Evolutionary conservation across 2,113 vertebrate species (phyloP), one percentile per base, ranked within the genome.

Genomic region (Petromus typicus): DNA sequence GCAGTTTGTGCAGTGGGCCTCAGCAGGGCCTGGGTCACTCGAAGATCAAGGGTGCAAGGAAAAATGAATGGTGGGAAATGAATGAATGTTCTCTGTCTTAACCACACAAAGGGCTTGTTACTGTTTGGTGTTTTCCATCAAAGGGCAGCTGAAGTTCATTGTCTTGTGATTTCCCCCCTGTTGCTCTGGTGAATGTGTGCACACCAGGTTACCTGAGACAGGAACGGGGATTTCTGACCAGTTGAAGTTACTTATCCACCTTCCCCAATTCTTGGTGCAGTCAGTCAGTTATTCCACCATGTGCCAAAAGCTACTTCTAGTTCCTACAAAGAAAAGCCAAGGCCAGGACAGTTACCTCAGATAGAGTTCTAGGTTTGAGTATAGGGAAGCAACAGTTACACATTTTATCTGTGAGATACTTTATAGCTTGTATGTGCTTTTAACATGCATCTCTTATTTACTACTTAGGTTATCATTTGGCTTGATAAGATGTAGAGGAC

Each of bases 61-160:
- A 82, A 94, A 51, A 93, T 86, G 84, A 22, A 93, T 94, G 94
- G 83, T 96, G 94, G 97, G 66, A 97, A 97, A 96, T 86, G 79
- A 97, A 97, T 63, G 75, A 79, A 84, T 85, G 91, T 96, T 98
- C 97, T 97, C 97, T 97, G 98, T 97, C 96, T 96, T 94, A 95
- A 85, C 94, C 94, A 97, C 97, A 94, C 91, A 94, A 97, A 98
- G 95, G 97, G 95, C 86, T 82, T 88, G 86, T 89, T 93, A 73
- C 90, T 63, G 97, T 97, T 93, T 64, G 95, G 87, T 89, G 89
- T 82, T 56, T 13, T 97, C 97, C 98, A 91, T 95, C 93, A 95
- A 96, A 86, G 97, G 96, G 92, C 94, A 96, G 89, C 85, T 93
- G 85, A 94, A 94, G 67, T 79, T 78, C 86, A 93, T 96, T 90